phyloP scores from a whole-genome alignment of 2,888 invertebrate species.

The Rugalucina vietnamica region DNA sequence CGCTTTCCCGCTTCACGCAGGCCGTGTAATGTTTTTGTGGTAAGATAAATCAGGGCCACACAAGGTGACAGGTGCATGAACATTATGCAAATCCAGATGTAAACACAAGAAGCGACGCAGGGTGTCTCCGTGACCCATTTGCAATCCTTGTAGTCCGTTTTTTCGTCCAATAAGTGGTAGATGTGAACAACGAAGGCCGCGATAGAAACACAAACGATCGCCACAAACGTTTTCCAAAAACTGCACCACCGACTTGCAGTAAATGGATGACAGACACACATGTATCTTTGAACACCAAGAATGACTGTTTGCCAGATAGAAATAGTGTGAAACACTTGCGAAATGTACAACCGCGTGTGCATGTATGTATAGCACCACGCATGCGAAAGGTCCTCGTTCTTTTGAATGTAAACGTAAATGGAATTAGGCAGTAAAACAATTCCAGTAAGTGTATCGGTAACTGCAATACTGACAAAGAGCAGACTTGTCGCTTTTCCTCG shows the following conservation, averaged over 20 bases:
- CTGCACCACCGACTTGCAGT: slow-evolving; percentile 56
- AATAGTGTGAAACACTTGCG: slow-evolving; percentile 60
- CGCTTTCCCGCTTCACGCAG: slow-evolving; percentile 28
- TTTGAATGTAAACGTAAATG: slow-evolving; percentile 27
- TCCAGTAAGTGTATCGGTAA: slow-evolving; percentile 52
- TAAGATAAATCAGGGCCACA: slow-evolving; percentile 30
- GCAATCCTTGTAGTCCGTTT: slow-evolving; percentile 10
- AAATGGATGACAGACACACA: slow-evolving; percentile 68
- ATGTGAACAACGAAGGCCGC: slow-evolving; percentile 53
- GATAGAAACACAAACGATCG: slow-evolving; percentile 49
- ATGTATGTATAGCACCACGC: slow-evolving; percentile 32
- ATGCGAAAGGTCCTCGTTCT: background rate
- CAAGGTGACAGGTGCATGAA: slow-evolving; percentile 42
- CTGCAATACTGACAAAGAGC: slow-evolving; percentile 50
- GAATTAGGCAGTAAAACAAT: slow-evolving; percentile 40
- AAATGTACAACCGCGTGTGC: slow-evolving; percentile 39
- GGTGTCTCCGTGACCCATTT: slow-evolving; percentile 35
- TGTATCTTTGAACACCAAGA: slow-evolving; percentile 59
- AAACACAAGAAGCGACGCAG: slow-evolving; percentile 41
- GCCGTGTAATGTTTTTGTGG: slow-evolving; percentile 25
- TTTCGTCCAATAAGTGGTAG: slow-evolving; percentile 40
- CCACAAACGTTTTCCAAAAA: too few relatives aligned
- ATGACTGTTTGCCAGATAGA: slow-evolving; percentile 67
- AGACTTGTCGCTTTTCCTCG: slow-evolving; percentile 43
- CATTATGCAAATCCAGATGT: slow-evolving; percentile 42